Base-by-base conservation (phyloP, 1,140 invertebrate species). In the Cyrtorhinus lividipennis region DNA sequence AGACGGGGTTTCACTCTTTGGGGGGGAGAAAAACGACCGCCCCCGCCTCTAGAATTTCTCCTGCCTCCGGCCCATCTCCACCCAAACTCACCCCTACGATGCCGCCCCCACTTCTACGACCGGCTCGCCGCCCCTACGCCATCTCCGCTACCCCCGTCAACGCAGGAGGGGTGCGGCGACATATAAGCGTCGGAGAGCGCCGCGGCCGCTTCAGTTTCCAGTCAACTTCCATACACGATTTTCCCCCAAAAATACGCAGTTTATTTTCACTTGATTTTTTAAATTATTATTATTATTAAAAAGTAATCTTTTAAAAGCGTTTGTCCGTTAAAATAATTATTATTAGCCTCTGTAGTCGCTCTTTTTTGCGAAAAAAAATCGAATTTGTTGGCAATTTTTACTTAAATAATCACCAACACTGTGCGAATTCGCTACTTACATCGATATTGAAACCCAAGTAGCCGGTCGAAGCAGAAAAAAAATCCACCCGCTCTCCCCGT, bases 361-460 rank as follows among this genome's bases (percentile, higher is more conserved):
- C n/a, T n/a, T n/a, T n/a, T n/a, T n/a, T n/a, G n/a, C n/a, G n/a
- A n/a, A n/a, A n/a, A n/a, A n/a, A n/a, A n/a, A n/a, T n/a, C n/a
- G n/a, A n/a, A n/a, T n/a, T n/a, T n/a, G n/a, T n/a, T n/a, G n/a
- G n/a, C n/a, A n/a, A n/a, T n/a, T n/a, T n/a, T n/a, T n/a, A n/a
- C n/a, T 38, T 38, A 5, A 38, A 38, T 8, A 38, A 5, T 38
- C 30, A 38, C 5, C 5, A 38, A 38, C 15, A 15, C 30, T 15
- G n/a, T n/a, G 30, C 30, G 15, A 38, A 38, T 38, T 38, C 30
- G 30, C 30, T 8, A 38, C 5, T 38, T 38, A 38, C 15, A 38
- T 15, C 30, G 30, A 5, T 8, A 38, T 15, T 63, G 62, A 24
- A 63, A 63, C 62, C 56, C 25, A 26, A 63, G 62, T 58, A 63